Conservation (phyloP, 2,888 invertebrate genomes). For the Pseudolycoriella hygida region DNA sequence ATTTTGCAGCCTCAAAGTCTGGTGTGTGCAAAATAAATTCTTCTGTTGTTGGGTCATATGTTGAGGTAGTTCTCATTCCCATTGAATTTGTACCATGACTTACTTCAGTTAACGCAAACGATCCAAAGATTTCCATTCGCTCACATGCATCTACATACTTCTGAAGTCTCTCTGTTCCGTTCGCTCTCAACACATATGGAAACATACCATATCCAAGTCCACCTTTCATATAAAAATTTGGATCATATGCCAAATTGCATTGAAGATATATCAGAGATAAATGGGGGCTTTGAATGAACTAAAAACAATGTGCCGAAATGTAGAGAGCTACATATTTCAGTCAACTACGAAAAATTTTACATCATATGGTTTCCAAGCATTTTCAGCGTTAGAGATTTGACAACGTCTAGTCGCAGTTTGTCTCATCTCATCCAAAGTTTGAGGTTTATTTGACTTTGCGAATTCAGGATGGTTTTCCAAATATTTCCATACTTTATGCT, state of each 20-base stretch:
- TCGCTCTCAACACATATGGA: constrained; percentile 40
- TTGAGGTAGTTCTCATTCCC: constrained; percentile 72
- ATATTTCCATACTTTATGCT: constrained; percentile 38
- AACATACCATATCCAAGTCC: constrained; percentile 49
- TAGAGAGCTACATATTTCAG: no score
- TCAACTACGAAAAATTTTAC: constrained; percentile 16
- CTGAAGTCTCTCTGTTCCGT: constrained; percentile 45
- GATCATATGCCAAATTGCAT: constrained; percentile 39
- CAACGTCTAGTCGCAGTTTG: constrained; percentile 36
- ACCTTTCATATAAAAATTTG: constrained; percentile 44
- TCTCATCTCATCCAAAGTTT: constrained; percentile 37
- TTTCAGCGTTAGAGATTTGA: constrained; percentile 44
- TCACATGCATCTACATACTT: constrained; percentile 29
- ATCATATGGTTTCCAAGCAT: constrained; percentile 38
- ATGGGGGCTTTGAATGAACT: constrained; percentile 34
- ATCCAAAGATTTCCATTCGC: constrained; percentile 37
- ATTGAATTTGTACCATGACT: constrained; percentile 83
- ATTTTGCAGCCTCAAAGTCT: constrained; percentile 59
- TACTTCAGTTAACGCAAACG: constrained; percentile 78
- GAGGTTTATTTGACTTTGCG: constrained; percentile 30
- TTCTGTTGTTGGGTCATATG: constrained; percentile 51
- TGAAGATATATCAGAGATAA: constrained; percentile 32
- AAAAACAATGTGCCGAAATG: constrained; percentile 10
- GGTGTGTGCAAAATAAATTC: constrained; percentile 59
- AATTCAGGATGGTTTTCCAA: constrained; percentile 42